Percentiles rank a stretch among this genome's conserved stretches.
phyloP scores from a whole-genome alignment of 2,888 invertebrate genomes.

The Apamea crenata region DNA sequence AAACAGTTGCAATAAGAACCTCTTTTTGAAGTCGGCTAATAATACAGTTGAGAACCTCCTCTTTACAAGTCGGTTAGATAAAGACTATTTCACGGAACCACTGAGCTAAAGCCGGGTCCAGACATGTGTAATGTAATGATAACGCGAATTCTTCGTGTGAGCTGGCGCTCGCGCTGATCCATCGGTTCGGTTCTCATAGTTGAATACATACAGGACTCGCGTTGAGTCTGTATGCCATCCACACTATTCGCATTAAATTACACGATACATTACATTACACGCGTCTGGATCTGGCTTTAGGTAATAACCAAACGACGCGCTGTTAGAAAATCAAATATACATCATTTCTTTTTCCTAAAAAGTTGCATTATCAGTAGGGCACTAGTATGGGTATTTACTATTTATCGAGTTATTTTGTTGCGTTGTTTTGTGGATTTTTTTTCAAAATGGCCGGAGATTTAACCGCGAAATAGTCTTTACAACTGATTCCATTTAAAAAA shows the following conservation, averaged over 20 bases:
- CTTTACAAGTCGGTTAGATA: not conserved
- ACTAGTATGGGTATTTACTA: slow-evolving; percentile 28
- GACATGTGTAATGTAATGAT: no score
- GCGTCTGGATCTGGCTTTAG: no score
- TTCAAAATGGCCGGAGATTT: not conserved
- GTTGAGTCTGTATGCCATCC: no score
- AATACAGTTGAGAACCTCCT: not conserved
- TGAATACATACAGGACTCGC: no score
- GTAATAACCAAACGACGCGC: not conserved
- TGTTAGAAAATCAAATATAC: not conserved
- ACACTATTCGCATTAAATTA: no score
- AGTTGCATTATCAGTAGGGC: slow-evolving; percentile 2
- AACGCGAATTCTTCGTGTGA: no score
- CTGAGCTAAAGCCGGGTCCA: no score
- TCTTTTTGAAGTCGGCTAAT: not conserved
- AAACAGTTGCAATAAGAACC: not conserved
- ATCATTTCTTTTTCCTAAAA: not conserved
- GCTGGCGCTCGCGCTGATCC: no score
- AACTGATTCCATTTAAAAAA: not conserved
- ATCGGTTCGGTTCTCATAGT: no score
- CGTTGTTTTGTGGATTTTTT: not conserved
- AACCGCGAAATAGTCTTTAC: slow-evolving; percentile 12
- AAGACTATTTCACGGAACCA: slow-evolving; percentile 26
- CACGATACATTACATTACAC: no score
- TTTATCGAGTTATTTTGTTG: not conserved